Base-by-base conservation (phyloP, 2,888 invertebrate genomes). In the Drosophila pegasa region DNA sequence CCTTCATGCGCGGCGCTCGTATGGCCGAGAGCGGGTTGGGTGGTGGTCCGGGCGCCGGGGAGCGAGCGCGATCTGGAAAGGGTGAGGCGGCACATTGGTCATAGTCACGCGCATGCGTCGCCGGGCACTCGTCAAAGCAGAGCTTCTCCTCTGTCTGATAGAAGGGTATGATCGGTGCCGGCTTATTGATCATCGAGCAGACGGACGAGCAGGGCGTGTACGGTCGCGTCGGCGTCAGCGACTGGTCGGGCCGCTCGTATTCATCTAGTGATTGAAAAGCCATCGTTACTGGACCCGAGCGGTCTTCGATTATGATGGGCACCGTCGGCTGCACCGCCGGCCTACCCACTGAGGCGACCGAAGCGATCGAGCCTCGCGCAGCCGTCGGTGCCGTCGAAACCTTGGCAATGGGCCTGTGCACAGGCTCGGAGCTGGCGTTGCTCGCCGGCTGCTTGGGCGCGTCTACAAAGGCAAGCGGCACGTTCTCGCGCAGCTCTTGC, bases 101-200 rank as follows among this genome's bases (percentile, higher is more conserved):
- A 75, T 94, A 94, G 56, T 94, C 88, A 75, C 94, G 94, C 41
- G 93, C 93, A 83, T 94, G 94, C 2, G 94, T 93, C 6, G 95
- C 94, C 57, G 92, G 87, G 87, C 94, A 94, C 87, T 95, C 94
- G 43, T 95, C 95, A n/a, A 95, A 94, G 33, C 95, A 94, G 77
- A 96, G 93, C 91, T 95, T 95, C 91, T 95, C 95, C 12, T 90
- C 70, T 16, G 91, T 92, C 92, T 97, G 97, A 89, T 97, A 97
- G 82, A 94, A 94, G 9, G 97, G 97, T 77, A 97, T 94, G 52
- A 94, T 93, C 12, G 96, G 95, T 2, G 96, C 95, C 27, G 96
- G 95, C 69, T 91, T 92, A 89, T 96, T 96, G 63, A 94, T 95
- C 92, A 94, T 92, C 87, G 95, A 95, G 86, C 95, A 95, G 25